Base-by-base conservation (phyloP, 2,797 vertebrate genomes). In the Alexandromys oeconomus region DNA sequence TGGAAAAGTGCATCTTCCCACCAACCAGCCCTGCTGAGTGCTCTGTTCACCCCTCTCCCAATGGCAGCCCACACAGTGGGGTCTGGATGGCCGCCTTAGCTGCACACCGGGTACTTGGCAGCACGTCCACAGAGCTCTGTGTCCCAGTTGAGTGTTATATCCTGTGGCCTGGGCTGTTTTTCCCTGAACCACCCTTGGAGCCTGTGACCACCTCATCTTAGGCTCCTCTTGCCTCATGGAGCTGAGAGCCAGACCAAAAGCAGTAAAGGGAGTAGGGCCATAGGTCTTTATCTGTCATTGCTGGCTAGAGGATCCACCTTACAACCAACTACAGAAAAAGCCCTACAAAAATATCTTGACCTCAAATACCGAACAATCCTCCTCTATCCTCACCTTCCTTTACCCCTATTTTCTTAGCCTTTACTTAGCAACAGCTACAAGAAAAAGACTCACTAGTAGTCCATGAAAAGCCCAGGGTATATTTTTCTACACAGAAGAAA, bases 1-100 rank as follows among this genome's bases (percentile, higher is more conserved):
- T 99, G 98, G 98, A 99, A 99, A 98, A 98, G 98, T 82, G 98
- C 98, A 98, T 98, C 99, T 98, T 98, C 98, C 98, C 97, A 97
- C 98, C 98, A 98, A 95, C 97, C 93, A 91, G n/a, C 90, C 80
- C 98, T 84, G 98, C 98, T 27, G 27, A 61, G 43, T 1, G 92
- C 98, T 98, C 98, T 96, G 88, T 94, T 97, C 97, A 92, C 96
- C 40, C 97, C 97, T 85, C 97, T 98, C 98, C 98, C 98, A 98
- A 74, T 97, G 96, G 98, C 98, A 98, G 81, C 98, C 98, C 98
- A 98, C 98, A 92, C 2, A 57, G 95, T 14, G 31, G 97, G 98
- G 98, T 98, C 84, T 97, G 27, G 79, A 98, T 95, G 61, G 98
- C 97, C 87, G 93, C 97, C 97, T 98, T 97, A 6, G 6, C 96